phyloP scores from a whole-genome alignment of 2,797 vertebrate species.

The Sebastes steindachneri region DNA sequence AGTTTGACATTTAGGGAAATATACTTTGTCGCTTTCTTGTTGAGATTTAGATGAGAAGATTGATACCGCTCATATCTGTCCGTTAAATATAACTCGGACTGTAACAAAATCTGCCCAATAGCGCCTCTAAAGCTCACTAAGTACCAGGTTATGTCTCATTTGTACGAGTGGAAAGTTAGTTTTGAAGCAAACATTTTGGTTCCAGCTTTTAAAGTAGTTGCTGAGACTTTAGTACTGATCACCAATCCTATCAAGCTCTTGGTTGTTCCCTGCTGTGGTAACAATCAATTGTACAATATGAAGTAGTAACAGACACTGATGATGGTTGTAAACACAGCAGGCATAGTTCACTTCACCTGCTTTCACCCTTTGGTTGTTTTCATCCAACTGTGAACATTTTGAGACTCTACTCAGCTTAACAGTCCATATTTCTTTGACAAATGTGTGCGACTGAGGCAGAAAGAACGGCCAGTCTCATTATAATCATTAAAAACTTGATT shows the following conservation, averaged over 20 bases:
- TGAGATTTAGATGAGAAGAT: not conserved
- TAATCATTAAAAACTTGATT: constrained; percentile 4
- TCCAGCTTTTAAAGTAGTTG: not conserved
- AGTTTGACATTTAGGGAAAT: not conserved
- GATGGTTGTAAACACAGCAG: not conserved
- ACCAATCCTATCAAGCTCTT: not conserved
- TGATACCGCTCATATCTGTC: not conserved
- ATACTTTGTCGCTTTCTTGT: not conserved
- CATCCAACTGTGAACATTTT: not conserved
- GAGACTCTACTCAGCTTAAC: not conserved
- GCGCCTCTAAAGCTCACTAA: not conserved
- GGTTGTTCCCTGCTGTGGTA: not conserved
- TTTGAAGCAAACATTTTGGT: not conserved
- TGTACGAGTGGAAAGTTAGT: not conserved
- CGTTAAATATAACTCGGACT: not conserved
- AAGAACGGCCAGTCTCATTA: not conserved
- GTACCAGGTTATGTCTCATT: not conserved
- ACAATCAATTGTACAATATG: not conserved
- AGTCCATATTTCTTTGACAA: not conserved
- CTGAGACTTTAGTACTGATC: not conserved
- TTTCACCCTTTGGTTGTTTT: not conserved
- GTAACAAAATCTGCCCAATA: not conserved
- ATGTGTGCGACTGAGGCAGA: not conserved
- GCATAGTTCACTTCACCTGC: not conserved
- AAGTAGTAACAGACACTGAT: not conserved